Conservation (phyloP, 2,797 vertebrate genomes). For the Microcaecilia unicolor region DNA sequence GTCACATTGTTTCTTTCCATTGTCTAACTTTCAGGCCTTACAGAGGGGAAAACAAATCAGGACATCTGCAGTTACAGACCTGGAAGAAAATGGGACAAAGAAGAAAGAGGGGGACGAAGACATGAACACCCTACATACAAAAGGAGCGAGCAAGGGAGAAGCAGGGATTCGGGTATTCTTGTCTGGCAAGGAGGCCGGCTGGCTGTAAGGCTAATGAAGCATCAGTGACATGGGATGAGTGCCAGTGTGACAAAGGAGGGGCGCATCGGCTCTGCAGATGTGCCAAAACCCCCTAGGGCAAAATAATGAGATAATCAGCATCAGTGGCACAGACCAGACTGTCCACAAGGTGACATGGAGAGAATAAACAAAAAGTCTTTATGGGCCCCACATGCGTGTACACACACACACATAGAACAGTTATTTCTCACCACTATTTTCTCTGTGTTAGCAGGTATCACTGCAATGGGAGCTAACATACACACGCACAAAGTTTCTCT, state of each 20-base stretch:
- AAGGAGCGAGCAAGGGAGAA: slow-evolving; percentile 62
- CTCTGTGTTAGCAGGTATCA: too few species aligned
- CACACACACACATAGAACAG: slow-evolving; percentile 9
- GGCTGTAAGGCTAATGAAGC: slow-evolving; percentile 73
- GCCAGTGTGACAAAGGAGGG: slow-evolving; percentile 79
- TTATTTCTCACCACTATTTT: slow-evolving; percentile 30
- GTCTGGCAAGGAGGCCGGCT: slow-evolving; percentile 76
- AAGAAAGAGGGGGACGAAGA: slow-evolving; percentile 69
- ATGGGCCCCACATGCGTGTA: slow-evolving; percentile 47
- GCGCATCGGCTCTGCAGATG: slow-evolving; percentile 94
- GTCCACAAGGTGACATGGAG: slow-evolving; percentile 95
- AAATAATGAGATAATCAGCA: slow-evolving; percentile 99
- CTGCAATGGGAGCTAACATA: too few species aligned
- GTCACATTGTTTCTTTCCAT: slow-evolving; percentile 47
- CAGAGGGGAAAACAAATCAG: too few species aligned
- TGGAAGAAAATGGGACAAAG: slow-evolving; percentile 53
- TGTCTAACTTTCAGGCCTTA: slow-evolving; percentile 32
- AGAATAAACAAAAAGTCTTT: slow-evolving; percentile 63
- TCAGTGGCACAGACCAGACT: slow-evolving; percentile 95
- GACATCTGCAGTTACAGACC: slow-evolving; percentile 65
- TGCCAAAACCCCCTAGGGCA: slow-evolving; percentile 79
- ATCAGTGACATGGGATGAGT: slow-evolving; percentile 67
- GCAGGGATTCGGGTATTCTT: slow-evolving; percentile 70
- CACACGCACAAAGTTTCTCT: too few species aligned
- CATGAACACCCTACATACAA: slow-evolving; percentile 64